These are phyloP conservation scores for Mormoops blainvillei DNA, from an alignment of 2,113 vertebrate species.

Conservation along the genomic window DNA sequence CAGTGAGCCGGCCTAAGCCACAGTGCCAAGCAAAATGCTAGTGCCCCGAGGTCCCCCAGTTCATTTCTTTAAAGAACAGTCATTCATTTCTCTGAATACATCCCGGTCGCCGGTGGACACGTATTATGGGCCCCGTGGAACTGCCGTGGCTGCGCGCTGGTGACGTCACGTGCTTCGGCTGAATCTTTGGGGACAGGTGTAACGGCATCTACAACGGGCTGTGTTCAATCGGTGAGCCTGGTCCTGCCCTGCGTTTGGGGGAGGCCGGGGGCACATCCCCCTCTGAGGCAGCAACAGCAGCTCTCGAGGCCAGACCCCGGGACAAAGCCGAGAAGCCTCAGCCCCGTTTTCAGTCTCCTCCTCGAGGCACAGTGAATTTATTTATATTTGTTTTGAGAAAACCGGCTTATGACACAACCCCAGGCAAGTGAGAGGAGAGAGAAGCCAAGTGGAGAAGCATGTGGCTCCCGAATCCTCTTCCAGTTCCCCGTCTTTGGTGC, in stretches of 20 bases:
- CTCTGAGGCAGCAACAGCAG: neutral
- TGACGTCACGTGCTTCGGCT: neutral
- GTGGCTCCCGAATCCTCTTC: neutral
- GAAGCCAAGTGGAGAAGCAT: neutral
- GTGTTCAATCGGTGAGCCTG: neutral
- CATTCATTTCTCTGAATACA: neutral
- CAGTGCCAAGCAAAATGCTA: rapidly evolving
- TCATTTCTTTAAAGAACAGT: neutral
- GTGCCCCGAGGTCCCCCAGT: neutral
- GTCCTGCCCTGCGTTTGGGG: neutral
- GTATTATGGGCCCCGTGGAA: neutral
- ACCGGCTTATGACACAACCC: neutral
- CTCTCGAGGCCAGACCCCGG: neutral
- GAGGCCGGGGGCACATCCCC: no score
- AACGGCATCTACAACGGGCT: no score
- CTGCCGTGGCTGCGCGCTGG: no score
- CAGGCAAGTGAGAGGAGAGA: neutral
- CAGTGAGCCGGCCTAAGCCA: rapidly evolving
- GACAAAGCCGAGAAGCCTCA: neutral
- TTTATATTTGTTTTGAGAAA: neutral
- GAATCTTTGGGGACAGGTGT: no score
- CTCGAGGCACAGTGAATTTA: no score
- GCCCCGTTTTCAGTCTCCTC: neutral
- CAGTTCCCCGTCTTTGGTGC: neutral
- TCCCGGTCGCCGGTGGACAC: neutral